A percentile compares a stretch with the other conserved stretches of the same genome.
These are phyloP conservation scores for Hydrophis major DNA, from an alignment of 2,797 vertebrate genomes.

Conservation along the genomic window DNA sequence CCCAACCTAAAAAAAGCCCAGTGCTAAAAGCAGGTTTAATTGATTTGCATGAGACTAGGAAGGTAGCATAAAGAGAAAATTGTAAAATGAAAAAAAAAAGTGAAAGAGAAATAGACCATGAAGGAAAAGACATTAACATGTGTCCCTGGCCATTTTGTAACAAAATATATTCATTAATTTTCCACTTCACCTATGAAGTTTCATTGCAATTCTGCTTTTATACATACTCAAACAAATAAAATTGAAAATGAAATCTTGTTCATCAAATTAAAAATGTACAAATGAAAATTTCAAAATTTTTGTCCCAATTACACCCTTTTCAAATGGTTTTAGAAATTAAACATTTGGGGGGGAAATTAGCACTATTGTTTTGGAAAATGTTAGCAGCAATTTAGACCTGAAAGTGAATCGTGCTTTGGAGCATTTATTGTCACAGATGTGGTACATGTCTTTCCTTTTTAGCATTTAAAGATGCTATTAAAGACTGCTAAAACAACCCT, in stretches of 20 bases:
- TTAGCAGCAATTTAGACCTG: background rate
- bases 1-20: background rate
- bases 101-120: background rate
- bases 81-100: background rate
- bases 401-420: background rate
- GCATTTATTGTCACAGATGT: background rate
- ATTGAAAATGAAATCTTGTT: background rate
- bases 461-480: background rate
- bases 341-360: background rate
- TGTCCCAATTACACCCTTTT: background rate
- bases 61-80: background rate
- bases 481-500: background rate
- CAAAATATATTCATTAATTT: background rate
- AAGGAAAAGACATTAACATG: background rate
- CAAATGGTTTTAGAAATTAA: background rate
- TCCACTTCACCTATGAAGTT: background rate
- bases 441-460: background rate
- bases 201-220: background rate
- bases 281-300: background rate
- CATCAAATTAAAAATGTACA: background rate
- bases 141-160: background rate
- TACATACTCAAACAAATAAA: background rate
- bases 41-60: background rate
- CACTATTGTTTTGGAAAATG: background rate
- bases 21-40: background rate